Conservation (phyloP, 2,888 invertebrate species). For the Tachystola acroxantha region DNA sequence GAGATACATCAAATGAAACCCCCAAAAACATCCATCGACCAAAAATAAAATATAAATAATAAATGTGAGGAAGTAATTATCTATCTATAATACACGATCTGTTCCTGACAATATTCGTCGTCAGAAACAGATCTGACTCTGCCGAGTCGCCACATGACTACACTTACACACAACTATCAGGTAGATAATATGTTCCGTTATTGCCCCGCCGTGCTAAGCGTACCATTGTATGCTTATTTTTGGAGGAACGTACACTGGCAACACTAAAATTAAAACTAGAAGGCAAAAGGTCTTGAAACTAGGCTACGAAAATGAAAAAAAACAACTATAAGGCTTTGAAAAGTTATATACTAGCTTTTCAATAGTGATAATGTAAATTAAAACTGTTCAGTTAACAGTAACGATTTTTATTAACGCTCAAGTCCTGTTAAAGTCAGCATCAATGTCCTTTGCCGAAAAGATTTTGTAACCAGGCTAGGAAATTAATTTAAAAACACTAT, state of each 20-base stretch:
- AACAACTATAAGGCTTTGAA: too few relatives aligned
- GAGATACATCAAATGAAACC: too few relatives aligned
- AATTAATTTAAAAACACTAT: too few relatives aligned
- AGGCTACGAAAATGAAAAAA: too few relatives aligned
- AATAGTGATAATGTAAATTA: too few relatives aligned
- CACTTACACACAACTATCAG: slow-evolving; percentile 23
- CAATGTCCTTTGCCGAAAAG: too few relatives aligned
- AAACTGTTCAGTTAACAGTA: too few relatives aligned
- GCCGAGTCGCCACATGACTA: slow-evolving; percentile 11
- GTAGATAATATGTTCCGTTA: slow-evolving; percentile 5
- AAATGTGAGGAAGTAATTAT: slow-evolving; percentile 27
- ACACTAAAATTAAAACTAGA: slow-evolving; percentile 1
- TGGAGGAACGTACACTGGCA: slow-evolving; percentile 6
- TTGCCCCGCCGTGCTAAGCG: slow-evolving; percentile 52
- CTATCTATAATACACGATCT: slow-evolving; percentile 42
- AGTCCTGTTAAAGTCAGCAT: too few relatives aligned
- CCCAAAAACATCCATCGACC: slow-evolving; percentile 24
- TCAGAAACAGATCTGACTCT: slow-evolving; percentile 6
- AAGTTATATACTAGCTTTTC: too few relatives aligned
- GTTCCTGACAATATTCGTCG: slow-evolving; percentile 15
- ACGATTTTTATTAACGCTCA: too few relatives aligned
- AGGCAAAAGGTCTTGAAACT: too few relatives aligned
- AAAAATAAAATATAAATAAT: slow-evolving; percentile 11
- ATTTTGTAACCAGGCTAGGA: too few relatives aligned
- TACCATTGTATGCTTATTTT: slow-evolving; percentile 14